phyloP scores from a whole-genome alignment of 2,113 vertebrate genomes.

The Nycticryphes semicollaris region DNA sequence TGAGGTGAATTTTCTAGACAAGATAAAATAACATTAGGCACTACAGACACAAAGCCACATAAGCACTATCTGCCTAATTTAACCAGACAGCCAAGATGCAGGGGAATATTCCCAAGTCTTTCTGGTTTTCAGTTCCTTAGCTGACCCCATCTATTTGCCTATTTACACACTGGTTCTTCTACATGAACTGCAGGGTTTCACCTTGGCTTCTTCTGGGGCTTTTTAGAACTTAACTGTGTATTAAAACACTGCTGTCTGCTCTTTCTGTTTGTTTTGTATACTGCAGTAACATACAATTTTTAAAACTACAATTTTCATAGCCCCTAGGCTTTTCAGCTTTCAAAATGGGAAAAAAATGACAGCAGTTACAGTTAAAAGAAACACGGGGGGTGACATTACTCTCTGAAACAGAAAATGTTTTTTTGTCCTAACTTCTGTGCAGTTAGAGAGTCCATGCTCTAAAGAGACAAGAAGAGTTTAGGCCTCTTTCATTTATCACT shows the following conservation, averaged over 20 bases:
- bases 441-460: accelerated
- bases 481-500: neutral
- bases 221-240: neutral
- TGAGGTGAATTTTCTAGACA: neutral
- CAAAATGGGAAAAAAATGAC: neutral
- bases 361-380: neutral
- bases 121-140: neutral
- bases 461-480: neutral
- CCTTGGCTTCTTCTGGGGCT: neutral
- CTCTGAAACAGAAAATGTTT: neutral
- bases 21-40: neutral
- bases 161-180: neutral
- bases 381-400: neutral
- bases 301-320: neutral
- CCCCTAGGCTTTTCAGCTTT: neutral
- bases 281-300: neutral
- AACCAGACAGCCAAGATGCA: neutral
- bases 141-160: neutral
- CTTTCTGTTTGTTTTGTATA: neutral
- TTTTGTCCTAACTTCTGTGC: neutral
- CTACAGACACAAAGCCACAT: neutral
- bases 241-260: accelerated
- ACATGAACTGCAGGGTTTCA: neutral
- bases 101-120: neutral
- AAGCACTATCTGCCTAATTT: neutral